Conservation (phyloP, 2,888 invertebrate species). For the Hirtodrosophila cameraria region DNA sequence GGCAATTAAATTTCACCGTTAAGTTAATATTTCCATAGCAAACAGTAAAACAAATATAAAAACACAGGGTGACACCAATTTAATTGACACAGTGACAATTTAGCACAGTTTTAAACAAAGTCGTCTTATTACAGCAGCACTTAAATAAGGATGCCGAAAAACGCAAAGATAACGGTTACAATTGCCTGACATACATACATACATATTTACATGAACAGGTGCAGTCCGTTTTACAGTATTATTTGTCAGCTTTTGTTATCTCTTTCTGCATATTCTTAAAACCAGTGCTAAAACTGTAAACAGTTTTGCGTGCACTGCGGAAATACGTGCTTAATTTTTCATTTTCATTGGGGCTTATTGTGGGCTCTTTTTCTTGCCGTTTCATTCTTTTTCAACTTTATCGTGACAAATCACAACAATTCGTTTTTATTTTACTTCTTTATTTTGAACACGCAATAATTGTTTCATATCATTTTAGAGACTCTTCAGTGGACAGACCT, state of each 20-base stretch:
- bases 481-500: conserved; percentile 46
- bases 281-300: conserved; percentile 2
- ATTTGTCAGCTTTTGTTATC: conserved; percentile 16
- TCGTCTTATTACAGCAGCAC: conserved; percentile 40
- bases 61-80: conserved; percentile 11
- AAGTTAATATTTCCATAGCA: conserved; percentile 24
- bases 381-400: conserved; percentile 27
- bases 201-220: conserved; percentile 22
- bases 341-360: conserved; percentile 33
- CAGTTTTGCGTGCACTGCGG: conserved; percentile 38
- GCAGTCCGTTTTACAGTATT: conserved; percentile 18
- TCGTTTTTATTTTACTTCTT: conserved; percentile 35
- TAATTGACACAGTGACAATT: conserved; percentile 55
- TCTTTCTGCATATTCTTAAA: background rate
- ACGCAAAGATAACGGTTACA: conserved; percentile 35
- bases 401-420: conserved; percentile 58
- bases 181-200: conserved; percentile 4
- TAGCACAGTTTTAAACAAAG: conserved; percentile 41
- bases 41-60: conserved; percentile 27
- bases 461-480: conserved; percentile 30
- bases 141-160: conserved; percentile 43
- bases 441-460: conserved; percentile 56
- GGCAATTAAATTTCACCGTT: conserved; percentile 24
- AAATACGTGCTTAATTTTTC: conserved; percentile 53
- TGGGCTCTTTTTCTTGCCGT: conserved; percentile 30